Percentiles rank a stretch among this genome's conserved stretches.
Conservation (phyloP, 2,113 vertebrate species). For the Ranitomeya variabilis region DNA sequence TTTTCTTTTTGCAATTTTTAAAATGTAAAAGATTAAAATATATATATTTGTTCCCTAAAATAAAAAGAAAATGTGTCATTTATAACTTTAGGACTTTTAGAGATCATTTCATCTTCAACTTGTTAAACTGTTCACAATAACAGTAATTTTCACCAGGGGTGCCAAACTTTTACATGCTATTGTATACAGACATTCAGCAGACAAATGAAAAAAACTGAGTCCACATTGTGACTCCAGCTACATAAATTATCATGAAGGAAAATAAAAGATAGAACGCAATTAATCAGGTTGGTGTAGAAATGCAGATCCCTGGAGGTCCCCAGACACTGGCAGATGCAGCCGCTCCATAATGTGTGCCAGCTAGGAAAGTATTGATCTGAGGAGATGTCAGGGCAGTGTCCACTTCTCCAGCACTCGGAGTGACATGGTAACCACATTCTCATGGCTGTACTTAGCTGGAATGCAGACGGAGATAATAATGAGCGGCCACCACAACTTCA, state of each 20-base stretch:
- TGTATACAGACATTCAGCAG: not conserved
- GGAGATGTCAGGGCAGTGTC: constrained; percentile 1
- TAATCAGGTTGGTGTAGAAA: not conserved
- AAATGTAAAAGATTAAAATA: no score
- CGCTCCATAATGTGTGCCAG: not conserved
- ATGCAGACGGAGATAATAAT: constrained; percentile 23
- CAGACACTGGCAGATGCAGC: not conserved
- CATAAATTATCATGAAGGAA: not conserved
- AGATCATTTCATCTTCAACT: no score
- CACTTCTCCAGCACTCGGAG: not conserved
- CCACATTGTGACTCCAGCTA: not conserved
- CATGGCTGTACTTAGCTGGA: not conserved
- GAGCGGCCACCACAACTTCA: constrained; percentile 23
- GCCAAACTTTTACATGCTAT: no score
- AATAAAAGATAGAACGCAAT: constrained; percentile 7
- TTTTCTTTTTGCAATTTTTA: no score
- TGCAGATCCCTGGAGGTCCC: constrained; percentile 7
- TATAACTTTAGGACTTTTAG: no score
- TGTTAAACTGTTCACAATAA: no score
- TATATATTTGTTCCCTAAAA: no score
- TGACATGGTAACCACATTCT: constrained; percentile 38
- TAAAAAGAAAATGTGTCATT: no score
- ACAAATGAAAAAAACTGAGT: not conserved
- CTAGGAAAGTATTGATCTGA: constrained; percentile 19
- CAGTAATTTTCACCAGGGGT: no score